A percentile compares a stretch with the other conserved stretches of the same genome.
phyloP scores from a whole-genome alignment of 1,140 invertebrate genomes.

The Eriosoma lanigerum region DNA sequence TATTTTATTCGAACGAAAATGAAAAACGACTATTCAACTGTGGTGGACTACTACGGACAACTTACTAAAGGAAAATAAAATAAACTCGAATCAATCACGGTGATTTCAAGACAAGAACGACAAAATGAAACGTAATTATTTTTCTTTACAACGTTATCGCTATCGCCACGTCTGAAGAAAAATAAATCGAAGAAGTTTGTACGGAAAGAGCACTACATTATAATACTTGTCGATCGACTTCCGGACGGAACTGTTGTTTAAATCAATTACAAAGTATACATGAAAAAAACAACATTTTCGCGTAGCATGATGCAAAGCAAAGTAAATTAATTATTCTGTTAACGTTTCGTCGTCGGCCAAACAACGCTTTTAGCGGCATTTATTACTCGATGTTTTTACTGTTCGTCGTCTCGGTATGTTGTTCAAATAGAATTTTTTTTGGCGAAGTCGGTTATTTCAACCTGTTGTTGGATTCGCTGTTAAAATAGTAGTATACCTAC shows the following conservation, averaged over 20 bases:
- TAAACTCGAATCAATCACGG: too few relatives aligned
- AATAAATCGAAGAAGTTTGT: not conserved
- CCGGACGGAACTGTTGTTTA: not conserved
- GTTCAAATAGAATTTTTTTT: not conserved
- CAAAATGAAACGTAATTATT: too few relatives aligned
- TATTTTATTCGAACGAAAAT: too few relatives aligned
- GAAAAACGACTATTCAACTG: too few relatives aligned
- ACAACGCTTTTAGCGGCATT: not conserved
- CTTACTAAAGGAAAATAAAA: too few relatives aligned
- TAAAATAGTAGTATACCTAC: too few relatives aligned
- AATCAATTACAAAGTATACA: not conserved
- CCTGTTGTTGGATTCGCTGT: too few relatives aligned
- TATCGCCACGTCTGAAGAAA: too few relatives aligned
- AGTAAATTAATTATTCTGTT: slow-evolving; percentile 17
- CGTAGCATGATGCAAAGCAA: not conserved
- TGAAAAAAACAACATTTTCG: not conserved
- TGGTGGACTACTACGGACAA: too few relatives aligned
- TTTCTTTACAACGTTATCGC: too few relatives aligned
- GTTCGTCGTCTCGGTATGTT: not conserved
- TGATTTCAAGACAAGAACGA: too few relatives aligned
- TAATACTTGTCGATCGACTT: not conserved
- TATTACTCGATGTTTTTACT: too few relatives aligned
- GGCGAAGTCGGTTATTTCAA: not conserved
- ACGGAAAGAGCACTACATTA: not conserved
- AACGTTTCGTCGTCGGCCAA: not conserved